phyloP scores from a whole-genome alignment of 1,140 invertebrate species.

The Argopecten irradians region DNA sequence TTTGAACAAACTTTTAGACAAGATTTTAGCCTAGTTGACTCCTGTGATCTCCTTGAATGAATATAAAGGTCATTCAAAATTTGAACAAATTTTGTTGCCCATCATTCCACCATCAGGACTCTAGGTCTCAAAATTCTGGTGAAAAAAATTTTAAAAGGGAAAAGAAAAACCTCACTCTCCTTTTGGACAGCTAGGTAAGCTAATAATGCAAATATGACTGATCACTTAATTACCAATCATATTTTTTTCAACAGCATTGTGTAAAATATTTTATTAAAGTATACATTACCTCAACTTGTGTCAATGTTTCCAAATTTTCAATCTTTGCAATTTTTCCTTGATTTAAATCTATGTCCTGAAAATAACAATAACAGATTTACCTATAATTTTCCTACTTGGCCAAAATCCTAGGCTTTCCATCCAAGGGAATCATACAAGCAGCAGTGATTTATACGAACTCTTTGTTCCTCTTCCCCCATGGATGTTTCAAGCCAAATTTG shows the following conservation, averaged over 20 bases:
- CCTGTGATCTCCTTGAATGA: no score
- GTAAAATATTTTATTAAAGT: not conserved
- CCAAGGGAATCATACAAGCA: no score
- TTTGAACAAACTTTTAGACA: no score
- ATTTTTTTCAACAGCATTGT: not conserved
- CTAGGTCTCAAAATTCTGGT: constrained; percentile 3
- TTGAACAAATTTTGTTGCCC: no score
- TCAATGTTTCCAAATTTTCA: constrained; percentile 71
- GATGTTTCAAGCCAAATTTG: no score
- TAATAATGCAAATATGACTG: not conserved
- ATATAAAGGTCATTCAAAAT: no score
- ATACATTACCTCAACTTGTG: constrained; percentile 62
- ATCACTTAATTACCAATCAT: no score
- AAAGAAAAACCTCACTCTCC: not conserved
- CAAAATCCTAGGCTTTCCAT: no score
- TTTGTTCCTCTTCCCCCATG: no score
- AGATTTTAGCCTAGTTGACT: no score
- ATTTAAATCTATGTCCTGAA: constrained; percentile 88
- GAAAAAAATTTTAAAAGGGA: not conserved
- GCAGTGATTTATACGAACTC: no score
- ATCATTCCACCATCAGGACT: not conserved
- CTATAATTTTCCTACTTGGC: no score
- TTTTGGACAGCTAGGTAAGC: not conserved
- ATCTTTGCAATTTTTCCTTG: constrained; percentile 84
- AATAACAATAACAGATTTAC: constrained; percentile 44